phyloP scores from a whole-genome alignment of 2,888 invertebrate genomes.

The Harpalus rufipes region DNA sequence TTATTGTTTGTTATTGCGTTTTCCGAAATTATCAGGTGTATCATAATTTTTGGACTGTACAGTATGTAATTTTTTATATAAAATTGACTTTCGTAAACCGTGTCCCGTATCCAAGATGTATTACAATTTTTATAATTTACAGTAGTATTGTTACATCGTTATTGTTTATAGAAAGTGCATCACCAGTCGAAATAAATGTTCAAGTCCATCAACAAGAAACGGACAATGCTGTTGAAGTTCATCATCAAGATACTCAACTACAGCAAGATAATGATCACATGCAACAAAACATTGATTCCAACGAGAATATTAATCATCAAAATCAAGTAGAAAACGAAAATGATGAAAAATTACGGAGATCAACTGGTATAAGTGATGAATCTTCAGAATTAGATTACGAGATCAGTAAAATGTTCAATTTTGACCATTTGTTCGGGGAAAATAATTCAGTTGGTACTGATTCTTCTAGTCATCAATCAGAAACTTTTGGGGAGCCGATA shows the following conservation, averaged over 20 bases:
- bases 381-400: slow-evolving; percentile 69
- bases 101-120: too few relatives aligned
- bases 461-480: slow-evolving; percentile 43
- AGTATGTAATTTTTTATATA: too few relatives aligned
- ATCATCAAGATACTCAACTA: neutral
- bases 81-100: too few relatives aligned
- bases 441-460: slow-evolving; percentile 66
- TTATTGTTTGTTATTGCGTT: too few relatives aligned
- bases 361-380: slow-evolving; percentile 60
- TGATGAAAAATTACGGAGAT: slow-evolving; percentile 60
- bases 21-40: too few relatives aligned
- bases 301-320: slow-evolving; percentile 17
- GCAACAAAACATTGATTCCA: too few relatives aligned
- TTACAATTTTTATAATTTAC: too few relatives aligned
- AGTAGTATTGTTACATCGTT: too few relatives aligned
- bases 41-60: too few relatives aligned
- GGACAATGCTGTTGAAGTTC: neutral
- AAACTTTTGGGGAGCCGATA: slow-evolving; percentile 49
- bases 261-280: neutral
- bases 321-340: slow-evolving; percentile 54
- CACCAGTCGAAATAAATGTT: neutral
- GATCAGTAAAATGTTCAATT: slow-evolving; percentile 72
- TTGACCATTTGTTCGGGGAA: slow-evolving; percentile 72
- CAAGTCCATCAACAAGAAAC: neutral
- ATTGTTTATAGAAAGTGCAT: neutral